Percentiles rank a stretch among this genome's conserved stretches.
Conservation (phyloP, 2,113 vertebrate genomes). For the Ranitomeya variabilis region DNA sequence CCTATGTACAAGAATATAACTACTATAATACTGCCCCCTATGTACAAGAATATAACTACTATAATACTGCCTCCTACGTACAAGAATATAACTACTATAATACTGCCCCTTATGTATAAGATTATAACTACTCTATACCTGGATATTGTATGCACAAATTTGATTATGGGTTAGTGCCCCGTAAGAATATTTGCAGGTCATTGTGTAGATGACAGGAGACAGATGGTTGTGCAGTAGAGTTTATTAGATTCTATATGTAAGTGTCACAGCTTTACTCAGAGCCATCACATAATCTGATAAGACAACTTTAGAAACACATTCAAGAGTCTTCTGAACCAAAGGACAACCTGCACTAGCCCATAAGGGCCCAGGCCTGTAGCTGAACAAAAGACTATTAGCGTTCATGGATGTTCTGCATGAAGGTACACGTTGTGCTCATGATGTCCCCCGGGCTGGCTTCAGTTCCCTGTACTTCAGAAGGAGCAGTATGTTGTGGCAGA, state of each 20-base stretch:
- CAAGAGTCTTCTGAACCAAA: neutral
- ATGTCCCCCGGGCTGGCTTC: constrained; percentile 17
- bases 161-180: neutral
- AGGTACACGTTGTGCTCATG: neutral
- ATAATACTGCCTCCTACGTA: neutral
- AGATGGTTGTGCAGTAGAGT: neutral
- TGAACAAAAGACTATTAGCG: neutral
- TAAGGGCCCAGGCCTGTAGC: neutral
- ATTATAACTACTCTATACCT: neutral
- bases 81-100: neutral
- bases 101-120: neutral
- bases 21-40: neutral
- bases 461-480: constrained; percentile 15
- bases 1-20: neutral
- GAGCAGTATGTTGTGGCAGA: neutral
- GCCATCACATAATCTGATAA: neutral
- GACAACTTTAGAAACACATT: neutral
- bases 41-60: neutral
- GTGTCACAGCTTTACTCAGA: neutral
- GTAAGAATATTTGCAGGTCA: neutral
- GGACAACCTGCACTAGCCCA: neutral
- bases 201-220: neutral
- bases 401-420: constrained; percentile 18
- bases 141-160: neutral
- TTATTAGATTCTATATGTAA: neutral